These are phyloP conservation scores for Gymnarchus niloticus DNA, from an alignment of 2,113 vertebrate genomes.

Conservation along the genomic window DNA sequence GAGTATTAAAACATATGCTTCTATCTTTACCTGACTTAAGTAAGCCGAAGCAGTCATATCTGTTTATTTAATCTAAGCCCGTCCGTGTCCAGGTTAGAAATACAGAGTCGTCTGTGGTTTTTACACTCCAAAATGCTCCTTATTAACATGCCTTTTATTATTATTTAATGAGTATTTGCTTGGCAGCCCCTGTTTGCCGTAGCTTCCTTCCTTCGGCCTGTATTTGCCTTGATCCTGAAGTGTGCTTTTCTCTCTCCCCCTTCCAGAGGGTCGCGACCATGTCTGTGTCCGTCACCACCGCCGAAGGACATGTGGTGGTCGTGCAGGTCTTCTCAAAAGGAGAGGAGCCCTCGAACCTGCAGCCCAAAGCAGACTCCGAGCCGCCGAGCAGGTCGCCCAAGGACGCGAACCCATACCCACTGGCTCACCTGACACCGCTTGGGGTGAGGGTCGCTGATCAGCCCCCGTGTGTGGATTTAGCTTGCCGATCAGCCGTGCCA, in stretches of 20 bases:
- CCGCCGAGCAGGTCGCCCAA: neutral
- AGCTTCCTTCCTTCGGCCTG: neutral
- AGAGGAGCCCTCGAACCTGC: neutral
- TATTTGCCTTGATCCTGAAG: neutral
- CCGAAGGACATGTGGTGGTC: neutral
- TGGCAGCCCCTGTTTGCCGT: neutral
- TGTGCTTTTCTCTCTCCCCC: neutral
- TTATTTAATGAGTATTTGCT: too few relatives aligned
- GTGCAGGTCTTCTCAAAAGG: constrained; percentile 8
- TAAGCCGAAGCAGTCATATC: neutral
- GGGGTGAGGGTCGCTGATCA: neutral
- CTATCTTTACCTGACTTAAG: neutral
- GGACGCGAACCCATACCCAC: neutral
- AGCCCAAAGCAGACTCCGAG: neutral
- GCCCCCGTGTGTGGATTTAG: neutral
- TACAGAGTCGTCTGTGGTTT: neutral
- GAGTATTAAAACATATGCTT: too few relatives aligned
- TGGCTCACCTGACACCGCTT: neutral
- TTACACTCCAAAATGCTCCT: too few relatives aligned
- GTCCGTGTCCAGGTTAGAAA: neutral
- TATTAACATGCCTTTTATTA: too few relatives aligned
- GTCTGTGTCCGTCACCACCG: constrained; percentile 4
- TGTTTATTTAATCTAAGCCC: neutral
- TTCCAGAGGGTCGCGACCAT: neutral
- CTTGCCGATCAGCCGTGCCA: too few relatives aligned